Evolutionary conservation across 1,140 invertebrate species (phyloP).

Genomic region (Zaprionus davidi): DNA sequence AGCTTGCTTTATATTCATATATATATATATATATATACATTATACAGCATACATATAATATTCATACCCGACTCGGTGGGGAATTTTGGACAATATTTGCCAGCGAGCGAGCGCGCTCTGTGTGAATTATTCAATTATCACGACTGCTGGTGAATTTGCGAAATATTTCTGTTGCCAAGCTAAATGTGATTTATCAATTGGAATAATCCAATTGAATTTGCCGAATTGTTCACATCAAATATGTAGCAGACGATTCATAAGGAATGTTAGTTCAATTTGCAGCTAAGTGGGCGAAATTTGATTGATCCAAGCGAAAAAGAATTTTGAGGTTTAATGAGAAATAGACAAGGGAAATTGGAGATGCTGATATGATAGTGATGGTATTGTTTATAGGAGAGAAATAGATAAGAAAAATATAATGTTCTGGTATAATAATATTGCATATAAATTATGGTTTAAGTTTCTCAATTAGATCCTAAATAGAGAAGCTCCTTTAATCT

Average conservation of each 20-base stretch:
- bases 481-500: too few relatives aligned
- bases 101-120: not conserved
- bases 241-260: not conserved
- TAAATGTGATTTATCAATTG: slow-evolving; percentile 6
- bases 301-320: not conserved
- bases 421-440: too few relatives aligned
- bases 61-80: not conserved
- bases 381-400: not conserved
- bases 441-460: too few relatives aligned
- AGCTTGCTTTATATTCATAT: not conserved
- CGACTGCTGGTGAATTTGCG: not conserved
- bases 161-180: not conserved
- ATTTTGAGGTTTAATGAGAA: not conserved
- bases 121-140: slow-evolving; percentile 9
- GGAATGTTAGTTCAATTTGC: not conserved
- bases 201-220: slow-evolving; percentile 6
- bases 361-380: not conserved
- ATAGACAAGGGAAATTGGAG: not conserved
- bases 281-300: not conserved
- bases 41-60: not conserved
- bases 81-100: slow-evolving; percentile 3
- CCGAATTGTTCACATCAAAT: slow-evolving; percentile 1
- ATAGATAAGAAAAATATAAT: too few relatives aligned
- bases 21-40: not conserved
- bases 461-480: too few relatives aligned